Evolutionary conservation across 1,140 invertebrate genomes (phyloP).

Genomic region (Zophobas morio): DNA sequence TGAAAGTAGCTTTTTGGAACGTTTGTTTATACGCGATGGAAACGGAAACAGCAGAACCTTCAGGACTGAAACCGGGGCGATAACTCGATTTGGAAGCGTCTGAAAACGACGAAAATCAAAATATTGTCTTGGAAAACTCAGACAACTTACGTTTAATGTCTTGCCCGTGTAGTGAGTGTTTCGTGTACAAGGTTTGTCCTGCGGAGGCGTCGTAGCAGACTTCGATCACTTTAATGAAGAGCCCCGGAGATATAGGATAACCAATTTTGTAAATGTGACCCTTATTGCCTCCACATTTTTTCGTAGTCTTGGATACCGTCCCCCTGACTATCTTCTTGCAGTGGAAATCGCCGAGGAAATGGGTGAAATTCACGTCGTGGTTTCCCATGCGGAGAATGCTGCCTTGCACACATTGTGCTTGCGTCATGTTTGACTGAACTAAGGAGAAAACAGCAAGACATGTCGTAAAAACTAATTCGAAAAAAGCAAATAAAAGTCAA

Average conservation of each 20-base stretch:
- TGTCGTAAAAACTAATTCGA: background rate
- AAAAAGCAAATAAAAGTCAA: background rate
- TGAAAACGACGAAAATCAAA: conserved; percentile 51
- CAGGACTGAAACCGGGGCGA: conserved; percentile 61
- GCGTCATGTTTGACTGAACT: conserved; percentile 57
- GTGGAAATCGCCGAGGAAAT: conserved; percentile 54
- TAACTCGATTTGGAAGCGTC: conserved; percentile 60
- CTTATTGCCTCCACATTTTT: conserved; percentile 53
- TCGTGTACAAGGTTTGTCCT: conserved; percentile 59
- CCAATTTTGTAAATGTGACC: conserved; percentile 60
- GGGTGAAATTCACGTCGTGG: conserved; percentile 50
- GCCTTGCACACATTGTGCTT: conserved; percentile 54
- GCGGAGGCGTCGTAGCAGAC: conserved; percentile 59
- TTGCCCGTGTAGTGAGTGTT: conserved; percentile 59
- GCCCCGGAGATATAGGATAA: conserved; percentile 50
- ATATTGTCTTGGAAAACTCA: conserved; percentile 26
- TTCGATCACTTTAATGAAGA: conserved; percentile 60
- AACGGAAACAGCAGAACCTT: conserved; percentile 57
- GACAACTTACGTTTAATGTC: conserved; percentile 60
- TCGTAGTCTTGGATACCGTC: conserved; percentile 49
- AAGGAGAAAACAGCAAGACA: background rate
- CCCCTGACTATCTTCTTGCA: conserved; percentile 60
- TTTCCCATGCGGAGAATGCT: conserved; percentile 51
- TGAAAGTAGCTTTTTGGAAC: conserved; percentile 64
- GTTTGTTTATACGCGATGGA: conserved; percentile 59